Percentiles rank a stretch among this genome's conserved stretches.
phyloP scores from a whole-genome alignment of 2,113 vertebrate species.

The Murina feae region DNA sequence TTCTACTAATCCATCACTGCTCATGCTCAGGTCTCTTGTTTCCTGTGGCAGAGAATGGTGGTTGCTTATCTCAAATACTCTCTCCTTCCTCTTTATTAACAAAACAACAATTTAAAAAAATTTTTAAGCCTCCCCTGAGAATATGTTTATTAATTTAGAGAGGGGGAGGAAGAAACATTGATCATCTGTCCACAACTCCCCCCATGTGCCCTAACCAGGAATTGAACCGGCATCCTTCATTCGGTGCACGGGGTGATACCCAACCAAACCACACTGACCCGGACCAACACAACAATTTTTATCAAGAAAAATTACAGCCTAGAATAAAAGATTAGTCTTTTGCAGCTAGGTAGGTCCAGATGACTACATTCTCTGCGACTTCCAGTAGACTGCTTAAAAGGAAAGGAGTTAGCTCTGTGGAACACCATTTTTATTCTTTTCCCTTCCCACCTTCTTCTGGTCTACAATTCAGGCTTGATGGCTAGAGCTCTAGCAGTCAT shows the following conservation, averaged over 20 bases:
- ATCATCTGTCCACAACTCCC: too few species aligned
- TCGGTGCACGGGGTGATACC: too few species aligned
- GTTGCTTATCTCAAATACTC: neutral
- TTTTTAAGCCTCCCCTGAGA: too few species aligned
- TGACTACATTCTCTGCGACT: neutral
- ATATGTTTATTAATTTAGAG: too few species aligned
- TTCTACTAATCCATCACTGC: neutral
- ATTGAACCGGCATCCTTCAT: too few species aligned
- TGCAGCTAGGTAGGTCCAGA: neutral
- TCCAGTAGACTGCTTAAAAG: neutral
- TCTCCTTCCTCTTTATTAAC: neutral
- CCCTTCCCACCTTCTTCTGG: neutral
- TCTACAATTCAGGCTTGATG: neutral
- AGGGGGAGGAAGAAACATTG: too few species aligned
- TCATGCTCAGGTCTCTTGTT: neutral
- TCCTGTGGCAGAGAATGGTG: neutral
- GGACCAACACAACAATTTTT: neutral
- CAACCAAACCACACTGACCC: too few species aligned
- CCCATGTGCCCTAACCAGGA: too few species aligned
- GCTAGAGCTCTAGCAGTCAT: neutral
- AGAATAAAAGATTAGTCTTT: conserved; percentile 12
- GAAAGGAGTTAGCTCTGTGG: neutral
- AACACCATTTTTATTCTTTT: neutral
- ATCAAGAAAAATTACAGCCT: neutral
- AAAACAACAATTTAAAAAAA: neutral